These are phyloP conservation scores for Addax nasomaculatus DNA, from an alignment of 2,113 vertebrate species.

Conservation along the genomic window DNA sequence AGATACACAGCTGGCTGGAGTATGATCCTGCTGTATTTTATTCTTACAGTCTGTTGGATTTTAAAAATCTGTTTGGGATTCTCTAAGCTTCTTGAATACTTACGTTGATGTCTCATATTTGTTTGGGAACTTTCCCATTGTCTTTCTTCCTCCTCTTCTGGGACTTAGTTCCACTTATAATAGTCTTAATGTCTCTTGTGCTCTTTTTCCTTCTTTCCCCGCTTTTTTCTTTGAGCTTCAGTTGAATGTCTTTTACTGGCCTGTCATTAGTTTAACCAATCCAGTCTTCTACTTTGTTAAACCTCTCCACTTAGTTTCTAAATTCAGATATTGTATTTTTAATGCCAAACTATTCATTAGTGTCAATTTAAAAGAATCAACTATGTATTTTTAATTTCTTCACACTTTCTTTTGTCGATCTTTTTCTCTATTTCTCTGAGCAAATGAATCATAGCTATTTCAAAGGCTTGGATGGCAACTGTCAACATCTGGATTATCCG, in stretches of 20 bases:
- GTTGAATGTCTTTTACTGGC: neutral
- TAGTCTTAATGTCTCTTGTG: neutral
- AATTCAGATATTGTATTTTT: neutral
- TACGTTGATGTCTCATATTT: neutral
- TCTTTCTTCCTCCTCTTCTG: neutral
- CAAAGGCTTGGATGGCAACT: neutral
- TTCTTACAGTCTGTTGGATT: neutral
- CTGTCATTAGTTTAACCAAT: neutral
- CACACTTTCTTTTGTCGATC: neutral
- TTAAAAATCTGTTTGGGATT: neutral
- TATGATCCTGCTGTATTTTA: neutral
- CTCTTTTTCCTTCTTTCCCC: neutral
- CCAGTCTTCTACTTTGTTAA: neutral
- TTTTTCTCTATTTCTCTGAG: neutral
- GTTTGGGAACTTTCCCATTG: neutral
- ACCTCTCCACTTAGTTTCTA: neutral
- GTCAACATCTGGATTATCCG: neutral
- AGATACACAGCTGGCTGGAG: neutral
- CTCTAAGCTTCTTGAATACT: neutral
- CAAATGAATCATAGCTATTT: neutral
- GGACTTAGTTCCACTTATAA: neutral
- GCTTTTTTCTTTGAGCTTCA: neutral
- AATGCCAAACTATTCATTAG: neutral
- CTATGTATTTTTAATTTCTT: neutral
- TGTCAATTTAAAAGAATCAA: neutral